These are phyloP conservation scores for Thryonomys swinderianus DNA, from an alignment of 2,113 vertebrate genomes.

Conservation along the genomic window DNA sequence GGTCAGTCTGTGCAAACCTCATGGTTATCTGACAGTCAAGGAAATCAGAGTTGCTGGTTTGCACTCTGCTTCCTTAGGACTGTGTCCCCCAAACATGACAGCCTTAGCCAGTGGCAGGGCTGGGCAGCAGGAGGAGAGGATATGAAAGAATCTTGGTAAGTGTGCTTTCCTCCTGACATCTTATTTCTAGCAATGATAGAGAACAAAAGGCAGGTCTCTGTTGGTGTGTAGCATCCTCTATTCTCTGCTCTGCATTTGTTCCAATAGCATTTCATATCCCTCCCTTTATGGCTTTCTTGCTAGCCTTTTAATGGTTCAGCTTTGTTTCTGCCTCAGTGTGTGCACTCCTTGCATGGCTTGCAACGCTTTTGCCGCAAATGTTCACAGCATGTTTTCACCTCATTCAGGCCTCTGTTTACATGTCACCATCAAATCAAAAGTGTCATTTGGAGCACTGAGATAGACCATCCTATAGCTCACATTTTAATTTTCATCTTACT, in stretches of 20 bases:
- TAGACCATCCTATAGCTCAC: not conserved
- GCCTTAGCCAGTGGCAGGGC: not conserved
- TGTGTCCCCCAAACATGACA: not conserved
- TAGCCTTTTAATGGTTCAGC: not conserved
- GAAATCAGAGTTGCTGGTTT: not conserved
- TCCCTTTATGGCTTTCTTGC: not conserved
- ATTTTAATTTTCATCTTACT: conserved; percentile 1
- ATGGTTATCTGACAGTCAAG: not conserved
- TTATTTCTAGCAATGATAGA: not conserved
- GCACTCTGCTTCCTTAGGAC: conserved; percentile 33
- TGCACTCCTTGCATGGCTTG: not conserved
- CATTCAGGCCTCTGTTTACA: not conserved
- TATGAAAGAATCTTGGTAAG: not conserved
- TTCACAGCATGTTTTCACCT: conserved; percentile 13
- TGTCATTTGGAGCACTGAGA: not conserved
- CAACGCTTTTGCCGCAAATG: not conserved
- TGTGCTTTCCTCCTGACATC: not conserved
- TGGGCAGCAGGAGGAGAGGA: not conserved
- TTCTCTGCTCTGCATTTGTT: not conserved
- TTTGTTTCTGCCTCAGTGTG: conserved; percentile 15
- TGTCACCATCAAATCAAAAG: not conserved
- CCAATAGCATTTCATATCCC: not conserved
- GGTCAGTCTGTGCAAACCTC: conserved; percentile 15
- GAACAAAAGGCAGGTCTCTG: not conserved
- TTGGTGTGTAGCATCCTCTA: not conserved